Percentiles rank a stretch among this genome's conserved stretches.
These are phyloP conservation scores for Campylorhamphus procurvoides DNA, from an alignment of 2,113 vertebrate genomes.

Conservation along the genomic window DNA sequence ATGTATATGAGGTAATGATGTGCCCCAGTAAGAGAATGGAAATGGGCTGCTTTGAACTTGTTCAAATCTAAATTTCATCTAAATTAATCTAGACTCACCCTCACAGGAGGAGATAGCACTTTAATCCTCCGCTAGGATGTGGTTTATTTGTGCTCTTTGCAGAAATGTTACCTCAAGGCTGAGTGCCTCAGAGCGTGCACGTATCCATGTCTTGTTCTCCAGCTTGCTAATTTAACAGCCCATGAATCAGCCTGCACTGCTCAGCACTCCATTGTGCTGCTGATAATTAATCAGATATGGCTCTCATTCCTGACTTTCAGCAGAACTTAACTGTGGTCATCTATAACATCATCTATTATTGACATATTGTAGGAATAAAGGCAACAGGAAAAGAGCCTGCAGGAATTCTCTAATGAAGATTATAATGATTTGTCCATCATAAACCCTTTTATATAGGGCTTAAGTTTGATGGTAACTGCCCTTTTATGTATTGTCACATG, in stretches of 20 bases:
- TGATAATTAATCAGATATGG: conserved; percentile 72
- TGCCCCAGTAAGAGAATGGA: not conserved
- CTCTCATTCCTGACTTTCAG: conserved; percentile 64
- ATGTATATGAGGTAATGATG: not conserved
- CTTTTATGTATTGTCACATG: not conserved
- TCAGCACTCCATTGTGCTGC: conserved; percentile 57
- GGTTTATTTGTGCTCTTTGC: not conserved
- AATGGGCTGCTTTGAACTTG: not conserved
- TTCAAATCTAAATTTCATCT: not conserved
- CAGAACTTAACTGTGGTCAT: conserved; percentile 62
- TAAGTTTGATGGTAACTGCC: not conserved
- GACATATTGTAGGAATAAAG: not conserved
- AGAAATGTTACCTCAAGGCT: not conserved
- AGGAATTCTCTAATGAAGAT: not conserved
- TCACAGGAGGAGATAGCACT: not conserved
- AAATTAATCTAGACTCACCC: not conserved
- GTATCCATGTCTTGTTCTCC: not conserved
- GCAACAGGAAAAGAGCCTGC: not conserved
- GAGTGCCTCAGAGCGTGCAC: not conserved
- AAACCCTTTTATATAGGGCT: not conserved
- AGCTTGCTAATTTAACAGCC: conserved; percentile 66
- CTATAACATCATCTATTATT: not conserved
- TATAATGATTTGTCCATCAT: not conserved
- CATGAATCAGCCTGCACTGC: conserved; percentile 58
- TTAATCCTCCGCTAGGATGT: conserved; percentile 1